Base-by-base conservation (phyloP, 2,888 invertebrate species). In the Diloba caeruleocephala region DNA sequence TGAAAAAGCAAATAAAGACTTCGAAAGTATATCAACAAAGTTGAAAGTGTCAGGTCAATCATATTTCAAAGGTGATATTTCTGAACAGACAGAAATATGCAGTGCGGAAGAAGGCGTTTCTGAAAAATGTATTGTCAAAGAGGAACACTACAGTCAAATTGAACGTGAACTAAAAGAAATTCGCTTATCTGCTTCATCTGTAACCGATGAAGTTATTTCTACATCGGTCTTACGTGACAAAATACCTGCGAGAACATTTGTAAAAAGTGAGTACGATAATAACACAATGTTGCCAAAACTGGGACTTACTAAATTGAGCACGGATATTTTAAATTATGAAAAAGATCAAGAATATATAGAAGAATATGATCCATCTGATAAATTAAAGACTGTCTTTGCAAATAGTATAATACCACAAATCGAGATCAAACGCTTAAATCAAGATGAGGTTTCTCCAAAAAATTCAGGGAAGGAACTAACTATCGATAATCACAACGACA, bases 1-100 rank as follows among this genome's bases (percentile, higher is more conserved):
- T 67, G 82, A 89, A 72, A 82, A 71, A 50, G 87, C 82, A 10
- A 88, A 88, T 54, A 71, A 54, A 36, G 81, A 85, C 48, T 84
- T 85, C 54, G 63, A 79, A 52, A 83, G 78, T 59, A 54, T 79
- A 10, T 73, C 78, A n/a, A 50, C 78, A 46, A 78, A 68, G 51
- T 49, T 81, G 5, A 76, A 75, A 53, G n/a, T 34, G 2, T 45
- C 71, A 5, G 64, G 73, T 21, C 46, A 49, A 4, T 39, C 44
- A 28, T 38, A 71, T 19, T 15, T 36, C 10, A 43, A 23, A 36
- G 37, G 34, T 19, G 41, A 57, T 42, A 28, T 34, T 7, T 19
- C 37, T 43, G 12, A 31, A 43, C 23, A 4, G 9, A 26, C 33
- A 5, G 2, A 37, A 17, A 28, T 13, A 17, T 28, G 26, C 12